phyloP scores from a whole-genome alignment of 2,888 invertebrate species.

The Sympetrum striolatum region DNA sequence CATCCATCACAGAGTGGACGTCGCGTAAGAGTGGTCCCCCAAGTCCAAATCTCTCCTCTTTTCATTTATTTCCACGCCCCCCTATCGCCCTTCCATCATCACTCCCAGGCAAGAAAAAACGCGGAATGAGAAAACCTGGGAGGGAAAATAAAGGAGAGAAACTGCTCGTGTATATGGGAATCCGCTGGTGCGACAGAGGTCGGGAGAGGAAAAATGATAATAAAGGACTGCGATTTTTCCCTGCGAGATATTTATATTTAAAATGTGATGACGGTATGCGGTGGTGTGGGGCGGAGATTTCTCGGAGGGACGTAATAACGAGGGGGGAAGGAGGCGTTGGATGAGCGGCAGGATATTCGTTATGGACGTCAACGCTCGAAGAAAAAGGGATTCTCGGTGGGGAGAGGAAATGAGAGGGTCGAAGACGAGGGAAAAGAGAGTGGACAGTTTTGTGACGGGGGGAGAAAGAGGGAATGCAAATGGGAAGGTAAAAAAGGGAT shows the following conservation, averaged over 20 bases:
- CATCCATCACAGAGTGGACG: conserved; percentile 35
- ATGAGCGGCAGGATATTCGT: conserved; percentile 11
- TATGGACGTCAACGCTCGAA: conserved; percentile 19
- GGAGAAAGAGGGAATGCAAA: conserved; percentile 7
- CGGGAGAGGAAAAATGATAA: neutral
- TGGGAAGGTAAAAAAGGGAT: conserved; percentile 1
- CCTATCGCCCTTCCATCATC: conserved; percentile 2
- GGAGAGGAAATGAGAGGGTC: neutral
- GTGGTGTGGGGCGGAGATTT: neutral
- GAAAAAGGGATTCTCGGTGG: neutral
- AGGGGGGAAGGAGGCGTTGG: neutral
- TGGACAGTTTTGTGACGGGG: neutral
- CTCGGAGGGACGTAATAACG: neutral
- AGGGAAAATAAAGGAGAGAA: neutral
- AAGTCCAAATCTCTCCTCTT: conserved; percentile 23
- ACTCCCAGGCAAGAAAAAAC: neutral
- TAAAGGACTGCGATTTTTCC: neutral
- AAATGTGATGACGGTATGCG: neutral
- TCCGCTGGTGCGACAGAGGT: neutral
- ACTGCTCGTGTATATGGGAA: neutral
- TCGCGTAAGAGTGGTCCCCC: conserved; percentile 35
- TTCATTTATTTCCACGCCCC: neutral
- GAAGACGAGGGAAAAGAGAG: neutral
- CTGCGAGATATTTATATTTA: neutral
- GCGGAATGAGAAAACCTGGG: neutral